Conservation (phyloP, 1,140 invertebrate genomes). For the Dreissena polymorpha region DNA sequence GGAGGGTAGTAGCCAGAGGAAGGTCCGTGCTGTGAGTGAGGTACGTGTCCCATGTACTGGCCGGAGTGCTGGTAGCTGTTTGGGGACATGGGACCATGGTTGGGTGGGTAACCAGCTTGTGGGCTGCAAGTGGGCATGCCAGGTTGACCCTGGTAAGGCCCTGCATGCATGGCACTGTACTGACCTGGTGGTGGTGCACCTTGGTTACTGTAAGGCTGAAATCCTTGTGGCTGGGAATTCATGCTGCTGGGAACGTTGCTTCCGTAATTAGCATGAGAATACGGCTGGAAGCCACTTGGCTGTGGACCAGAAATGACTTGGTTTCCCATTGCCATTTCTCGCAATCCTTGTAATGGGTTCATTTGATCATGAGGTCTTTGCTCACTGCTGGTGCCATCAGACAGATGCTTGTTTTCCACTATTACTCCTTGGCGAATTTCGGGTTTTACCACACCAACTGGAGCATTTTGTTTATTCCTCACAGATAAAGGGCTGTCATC, state of each 20-base stretch:
- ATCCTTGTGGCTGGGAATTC: slow-evolving; percentile 29
- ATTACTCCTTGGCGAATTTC: slow-evolving; percentile 52
- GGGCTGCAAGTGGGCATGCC: slow-evolving; percentile 23
- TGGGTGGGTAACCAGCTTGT: slow-evolving; percentile 12
- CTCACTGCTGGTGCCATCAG: slow-evolving; percentile 19
- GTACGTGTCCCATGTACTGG: slow-evolving; percentile 6
- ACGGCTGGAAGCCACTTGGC: slow-evolving; percentile 22
- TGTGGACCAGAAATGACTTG: slow-evolving; percentile 5
- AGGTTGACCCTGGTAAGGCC: slow-evolving; percentile 10
- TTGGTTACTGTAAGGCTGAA: slow-evolving; percentile 27
- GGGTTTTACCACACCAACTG: slow-evolving; percentile 52
- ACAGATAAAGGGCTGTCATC: slow-evolving; percentile 50
- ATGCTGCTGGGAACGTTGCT: slow-evolving; percentile 30
- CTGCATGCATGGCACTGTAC: slow-evolving; percentile 1
- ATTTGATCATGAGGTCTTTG: slow-evolving; percentile 3
- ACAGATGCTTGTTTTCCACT: slow-evolving; percentile 50
- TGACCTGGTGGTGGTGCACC: slow-evolving; percentile 7
- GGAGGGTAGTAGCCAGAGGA: background rate
- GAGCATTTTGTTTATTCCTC: slow-evolving; percentile 54
- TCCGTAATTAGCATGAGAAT: slow-evolving; percentile 14
- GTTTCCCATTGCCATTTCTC: slow-evolving; percentile 47
- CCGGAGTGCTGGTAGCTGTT: slow-evolving; percentile 30
- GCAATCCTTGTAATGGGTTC: slow-evolving; percentile 49
- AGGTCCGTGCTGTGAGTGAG: background rate
- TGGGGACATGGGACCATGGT: slow-evolving; percentile 43